Conservation (phyloP, 92 coral and sea anemone species). For the Palythoa caribaeorum region DNA sequence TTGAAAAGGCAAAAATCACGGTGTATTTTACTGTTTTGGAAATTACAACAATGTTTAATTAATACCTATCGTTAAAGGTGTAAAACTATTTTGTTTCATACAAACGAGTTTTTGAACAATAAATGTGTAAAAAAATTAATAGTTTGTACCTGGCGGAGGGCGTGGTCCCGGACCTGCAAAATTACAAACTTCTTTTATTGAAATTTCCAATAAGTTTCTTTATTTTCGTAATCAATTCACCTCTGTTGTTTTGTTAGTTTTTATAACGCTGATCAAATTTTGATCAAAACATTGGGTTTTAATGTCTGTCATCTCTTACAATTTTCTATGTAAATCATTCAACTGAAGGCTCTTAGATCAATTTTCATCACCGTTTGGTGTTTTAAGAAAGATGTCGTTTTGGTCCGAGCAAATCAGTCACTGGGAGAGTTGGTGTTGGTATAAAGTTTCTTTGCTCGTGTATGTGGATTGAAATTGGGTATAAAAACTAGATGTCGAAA, state of each 20-base stretch:
- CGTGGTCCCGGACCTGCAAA: slow-evolving; percentile 55
- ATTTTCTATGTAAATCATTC: neutral
- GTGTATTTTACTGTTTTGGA: too few relatives aligned
- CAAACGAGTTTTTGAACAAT: neutral
- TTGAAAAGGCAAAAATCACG: neutral
- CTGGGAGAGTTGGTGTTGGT: neutral
- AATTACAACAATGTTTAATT: too few relatives aligned
- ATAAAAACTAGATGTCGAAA: too few relatives aligned
- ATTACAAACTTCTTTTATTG: slow-evolving; percentile 4
- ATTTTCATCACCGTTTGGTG: too few relatives aligned
- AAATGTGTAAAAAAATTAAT: slow-evolving; percentile 14
- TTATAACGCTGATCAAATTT: neutral
- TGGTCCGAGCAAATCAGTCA: neutral
- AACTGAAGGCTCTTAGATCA: neutral
- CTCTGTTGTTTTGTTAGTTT: neutral
- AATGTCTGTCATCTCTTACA: neutral
- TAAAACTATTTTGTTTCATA: neutral
- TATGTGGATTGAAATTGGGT: too few relatives aligned
- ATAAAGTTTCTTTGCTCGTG: too few relatives aligned
- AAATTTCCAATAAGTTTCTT: too few relatives aligned
- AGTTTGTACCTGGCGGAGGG: slow-evolving; percentile 49
- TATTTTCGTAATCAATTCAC: neutral
- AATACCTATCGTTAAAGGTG: neutral
- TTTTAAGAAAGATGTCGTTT: neutral
- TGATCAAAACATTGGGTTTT: neutral